phyloP scores from a whole-genome alignment of 2,113 vertebrate species.

The Crotalus horridus region DNA sequence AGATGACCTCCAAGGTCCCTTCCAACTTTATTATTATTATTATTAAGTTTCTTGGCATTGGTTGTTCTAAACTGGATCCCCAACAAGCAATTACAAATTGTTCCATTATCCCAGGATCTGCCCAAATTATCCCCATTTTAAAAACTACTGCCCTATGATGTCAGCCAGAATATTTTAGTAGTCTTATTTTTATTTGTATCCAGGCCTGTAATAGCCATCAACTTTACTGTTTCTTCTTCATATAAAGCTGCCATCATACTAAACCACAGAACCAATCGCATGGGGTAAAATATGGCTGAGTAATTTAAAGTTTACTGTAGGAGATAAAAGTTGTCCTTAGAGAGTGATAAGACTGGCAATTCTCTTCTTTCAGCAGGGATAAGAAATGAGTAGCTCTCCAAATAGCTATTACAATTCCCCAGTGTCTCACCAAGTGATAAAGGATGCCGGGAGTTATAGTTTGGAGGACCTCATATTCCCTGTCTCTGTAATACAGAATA shows the following conservation, averaged over 20 bases:
- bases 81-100: not conserved
- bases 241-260: not conserved
- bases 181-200: not conserved
- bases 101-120: not conserved
- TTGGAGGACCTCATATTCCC: not conserved
- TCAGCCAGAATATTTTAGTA: not conserved
- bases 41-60: not conserved
- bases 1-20: too few species aligned
- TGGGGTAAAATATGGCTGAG: not conserved
- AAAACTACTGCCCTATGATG: not conserved
- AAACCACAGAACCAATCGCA: not conserved
- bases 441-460: not conserved
- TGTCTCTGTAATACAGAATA: not conserved
- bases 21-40: too few species aligned
- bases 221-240: not conserved
- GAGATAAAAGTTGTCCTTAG: not conserved
- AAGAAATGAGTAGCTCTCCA: not conserved
- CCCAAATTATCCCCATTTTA: not conserved
- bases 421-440: not conserved
- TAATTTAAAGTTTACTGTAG: not conserved
- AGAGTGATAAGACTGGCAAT: not conserved
- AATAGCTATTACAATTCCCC: not conserved
- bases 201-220: not conserved
- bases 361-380: not conserved
- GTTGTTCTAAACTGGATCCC: not conserved